phyloP scores from a whole-genome alignment of 2,113 vertebrate genomes.

The Cepphus grylle region DNA sequence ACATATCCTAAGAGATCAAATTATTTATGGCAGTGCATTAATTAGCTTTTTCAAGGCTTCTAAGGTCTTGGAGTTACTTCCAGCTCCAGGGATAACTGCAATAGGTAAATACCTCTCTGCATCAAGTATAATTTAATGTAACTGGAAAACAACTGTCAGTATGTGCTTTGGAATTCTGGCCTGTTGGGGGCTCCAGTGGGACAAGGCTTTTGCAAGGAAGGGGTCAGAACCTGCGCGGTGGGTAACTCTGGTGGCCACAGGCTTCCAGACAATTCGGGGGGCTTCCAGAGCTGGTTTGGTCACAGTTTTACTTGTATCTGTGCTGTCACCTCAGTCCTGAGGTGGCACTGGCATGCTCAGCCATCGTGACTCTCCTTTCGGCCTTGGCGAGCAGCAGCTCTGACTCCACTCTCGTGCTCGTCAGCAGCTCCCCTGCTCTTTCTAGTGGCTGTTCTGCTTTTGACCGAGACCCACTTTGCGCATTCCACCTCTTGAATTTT shows the following conservation, averaged over 20 bases:
- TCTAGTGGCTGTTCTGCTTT: background rate
- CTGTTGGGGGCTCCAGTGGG: background rate
- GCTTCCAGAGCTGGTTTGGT: background rate
- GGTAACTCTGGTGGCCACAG: background rate
- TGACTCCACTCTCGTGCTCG: background rate
- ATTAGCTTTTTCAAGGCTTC: constrained; percentile 52
- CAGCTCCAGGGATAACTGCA: background rate
- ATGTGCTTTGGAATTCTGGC: background rate
- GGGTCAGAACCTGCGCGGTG: background rate
- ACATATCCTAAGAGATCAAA: constrained; percentile 30
- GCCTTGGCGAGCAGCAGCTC: background rate
- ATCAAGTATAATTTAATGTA: background rate
- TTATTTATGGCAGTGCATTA: constrained; percentile 54
- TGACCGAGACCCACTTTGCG: background rate
- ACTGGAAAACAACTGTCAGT: background rate
- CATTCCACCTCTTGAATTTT: background rate
- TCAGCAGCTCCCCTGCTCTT: background rate
- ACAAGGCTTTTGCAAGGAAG: background rate
- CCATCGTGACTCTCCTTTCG: fast-evolving
- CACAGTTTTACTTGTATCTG: background rate
- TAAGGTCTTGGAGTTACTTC: background rate
- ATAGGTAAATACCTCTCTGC: constrained; percentile 15
- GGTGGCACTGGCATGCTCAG: background rate
- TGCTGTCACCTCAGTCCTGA: background rate
- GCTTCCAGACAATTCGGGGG: background rate